Evolutionary conservation across 1,140 invertebrate species (phyloP), one percentile per base, ranked within the genome.

Genomic region (Formica selysi): DNA sequence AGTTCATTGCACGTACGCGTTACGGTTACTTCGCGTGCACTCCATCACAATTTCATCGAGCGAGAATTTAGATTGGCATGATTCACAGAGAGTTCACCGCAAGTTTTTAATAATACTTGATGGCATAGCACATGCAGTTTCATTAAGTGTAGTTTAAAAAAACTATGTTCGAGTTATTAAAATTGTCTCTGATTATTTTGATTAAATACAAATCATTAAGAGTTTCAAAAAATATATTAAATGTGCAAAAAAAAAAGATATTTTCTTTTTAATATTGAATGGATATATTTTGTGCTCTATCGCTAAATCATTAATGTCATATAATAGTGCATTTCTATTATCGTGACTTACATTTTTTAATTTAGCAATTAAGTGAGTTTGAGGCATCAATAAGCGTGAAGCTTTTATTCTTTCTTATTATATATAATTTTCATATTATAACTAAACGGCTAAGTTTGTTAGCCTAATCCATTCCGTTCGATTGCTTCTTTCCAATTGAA

Each of bases 1-100:
- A 48, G 79, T 83, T 83, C 68, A 54, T 83, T 83, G 67, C 54
- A 83, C 79, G 79, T 74, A 74, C 29, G 41, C 38, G 38, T 83
- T 83, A 74, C 29, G 10, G 26, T 26, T 44, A 3, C 44, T 54
- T 81, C 51, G 78, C 78, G 78, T 81, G 78, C 51, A 54, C 7
- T 13, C 26, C 71, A 81, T 81, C 78, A 19, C 13, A 16, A 6
- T 10, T 26, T 6, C 38, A 62, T 73, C 79, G 54, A 83, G 38
- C 22, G 67, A 81, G 32, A 83, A 83, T 62, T 83, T 74, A 73
- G 57, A 83, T 74, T 83, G 41, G 79, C 68, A 26, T 61, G 68
- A 74, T 74, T 74, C 62, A 26, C 36, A 22, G 38, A 68, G 13
- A 38, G 44, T 67, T 57, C 19, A 81, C 32, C 36, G 19, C 19